These are phyloP conservation scores for Lutraria lutraria DNA, from an alignment of 2,888 invertebrate species.

Conservation along the genomic window DNA sequence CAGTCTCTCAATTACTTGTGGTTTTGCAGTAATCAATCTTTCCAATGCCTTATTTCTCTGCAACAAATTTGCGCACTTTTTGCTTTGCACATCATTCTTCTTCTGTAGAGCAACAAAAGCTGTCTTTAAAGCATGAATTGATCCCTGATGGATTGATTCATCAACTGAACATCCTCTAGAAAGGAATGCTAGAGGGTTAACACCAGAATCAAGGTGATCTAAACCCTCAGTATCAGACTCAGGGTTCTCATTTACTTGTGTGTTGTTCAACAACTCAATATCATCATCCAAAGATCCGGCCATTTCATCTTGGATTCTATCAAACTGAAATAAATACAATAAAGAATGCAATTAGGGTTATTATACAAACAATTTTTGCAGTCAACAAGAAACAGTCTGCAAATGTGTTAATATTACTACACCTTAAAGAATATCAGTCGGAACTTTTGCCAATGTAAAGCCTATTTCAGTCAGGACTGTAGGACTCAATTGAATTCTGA, in stretches of 20 bases:
- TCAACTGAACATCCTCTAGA: slow-evolving; percentile 30
- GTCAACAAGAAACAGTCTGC: too few relatives aligned
- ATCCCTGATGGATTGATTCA: slow-evolving; percentile 51
- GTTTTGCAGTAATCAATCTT: slow-evolving; percentile 31
- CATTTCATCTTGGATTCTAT: slow-evolving; percentile 44
- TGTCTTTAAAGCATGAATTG: slow-evolving; percentile 74
- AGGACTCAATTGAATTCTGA: background rate
- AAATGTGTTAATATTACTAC: background rate
- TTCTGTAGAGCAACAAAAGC: slow-evolving; percentile 76
- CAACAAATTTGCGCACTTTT: slow-evolving; percentile 44
- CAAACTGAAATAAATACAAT: slow-evolving; percentile 18
- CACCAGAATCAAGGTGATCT: slow-evolving; percentile 4
- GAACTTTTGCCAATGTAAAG: background rate
- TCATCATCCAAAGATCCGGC: slow-evolving; percentile 54
- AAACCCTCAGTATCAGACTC: background rate
- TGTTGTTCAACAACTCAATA: slow-evolving; percentile 40
- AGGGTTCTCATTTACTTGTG: background rate
- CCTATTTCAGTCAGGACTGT: background rate
- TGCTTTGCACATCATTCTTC: slow-evolving; percentile 71
- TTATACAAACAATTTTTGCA: too few relatives aligned
- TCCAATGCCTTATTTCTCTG: slow-evolving; percentile 52
- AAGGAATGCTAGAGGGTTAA: slow-evolving; percentile 31
- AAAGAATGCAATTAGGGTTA: background rate
- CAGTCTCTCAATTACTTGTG: background rate
- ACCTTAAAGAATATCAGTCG: background rate